Evolutionary conservation across 2,113 vertebrate species (phyloP).

Genomic region (Zosterops hypoxanthus): DNA sequence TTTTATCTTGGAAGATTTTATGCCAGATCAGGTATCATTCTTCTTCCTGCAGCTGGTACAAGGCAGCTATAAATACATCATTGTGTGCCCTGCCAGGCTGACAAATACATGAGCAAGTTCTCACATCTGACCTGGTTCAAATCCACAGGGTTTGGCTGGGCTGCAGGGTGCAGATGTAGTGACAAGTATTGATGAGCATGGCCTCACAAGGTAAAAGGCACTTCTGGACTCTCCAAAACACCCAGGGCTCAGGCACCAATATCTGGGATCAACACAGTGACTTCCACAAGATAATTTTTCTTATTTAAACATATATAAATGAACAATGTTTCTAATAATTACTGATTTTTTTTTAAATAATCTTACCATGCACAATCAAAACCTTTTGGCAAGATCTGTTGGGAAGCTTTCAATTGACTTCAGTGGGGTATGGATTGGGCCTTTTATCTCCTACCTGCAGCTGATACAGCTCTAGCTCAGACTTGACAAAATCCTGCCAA

Average conservation of each 20-base stretch:
- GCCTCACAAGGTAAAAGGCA: background rate
- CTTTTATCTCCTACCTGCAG: background rate
- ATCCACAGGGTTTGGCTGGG: background rate
- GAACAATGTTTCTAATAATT: background rate
- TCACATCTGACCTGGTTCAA: background rate
- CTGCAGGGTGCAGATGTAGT: background rate
- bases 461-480: background rate
- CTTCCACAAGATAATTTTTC: background rate
- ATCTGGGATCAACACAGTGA: background rate
- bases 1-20: slow-evolving; percentile 19
- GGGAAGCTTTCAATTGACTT: background rate
- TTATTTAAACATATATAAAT: background rate
- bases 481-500: background rate
- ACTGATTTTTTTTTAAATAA: background rate
- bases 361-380: background rate
- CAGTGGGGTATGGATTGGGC: background rate
- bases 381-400: background rate
- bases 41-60: slow-evolving; percentile 25
- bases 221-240: background rate
- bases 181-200: background rate
- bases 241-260: background rate
- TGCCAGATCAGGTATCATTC: slow-evolving; percentile 34
- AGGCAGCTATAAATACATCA: slow-evolving; percentile 28
- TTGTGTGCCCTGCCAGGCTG: background rate
- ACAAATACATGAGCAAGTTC: background rate